Evolutionary conservation across 1,140 invertebrate genomes (phyloP).

Genomic region (Tetramorium simillimum): DNA sequence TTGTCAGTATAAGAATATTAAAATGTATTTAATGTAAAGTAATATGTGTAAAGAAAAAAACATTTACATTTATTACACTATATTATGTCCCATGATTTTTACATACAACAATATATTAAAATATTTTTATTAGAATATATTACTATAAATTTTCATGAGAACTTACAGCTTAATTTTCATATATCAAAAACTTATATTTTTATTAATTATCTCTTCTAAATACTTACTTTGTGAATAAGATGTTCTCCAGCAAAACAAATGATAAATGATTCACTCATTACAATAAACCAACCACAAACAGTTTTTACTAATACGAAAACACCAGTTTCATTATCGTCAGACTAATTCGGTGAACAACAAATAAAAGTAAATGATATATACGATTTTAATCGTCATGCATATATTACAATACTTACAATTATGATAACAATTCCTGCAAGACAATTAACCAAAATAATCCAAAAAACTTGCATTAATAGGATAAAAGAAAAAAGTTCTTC

Average conservation of each 20-base stretch:
- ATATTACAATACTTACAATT: conserved; percentile 4
- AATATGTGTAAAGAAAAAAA: too few relatives aligned
- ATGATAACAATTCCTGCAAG: conserved; percentile 22
- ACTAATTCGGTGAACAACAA: background rate
- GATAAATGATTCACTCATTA: conserved; percentile 34
- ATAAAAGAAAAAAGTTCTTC: conserved; percentile 19
- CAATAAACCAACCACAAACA: background rate
- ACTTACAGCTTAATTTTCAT: too few relatives aligned
- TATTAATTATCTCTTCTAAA: background rate
- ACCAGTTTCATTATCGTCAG: background rate
- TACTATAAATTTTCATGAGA: too few relatives aligned
- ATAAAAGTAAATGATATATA: background rate
- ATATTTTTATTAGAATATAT: too few relatives aligned
- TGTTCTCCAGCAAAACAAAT: conserved; percentile 60
- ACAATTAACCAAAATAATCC: conserved; percentile 34
- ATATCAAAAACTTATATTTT: too few relatives aligned
- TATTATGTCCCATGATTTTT: too few relatives aligned
- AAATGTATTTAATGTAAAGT: too few relatives aligned
- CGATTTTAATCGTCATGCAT: background rate
- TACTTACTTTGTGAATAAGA: conserved; percentile 33
- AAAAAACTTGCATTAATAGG: conserved; percentile 40
- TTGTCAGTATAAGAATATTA: too few relatives aligned
- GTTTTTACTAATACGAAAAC: background rate
- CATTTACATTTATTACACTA: too few relatives aligned
- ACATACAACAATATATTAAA: too few relatives aligned